Evolutionary conservation across 2,888 invertebrate species (phyloP), one percentile per base, ranked within the genome.

Genomic region (Syritta pipiens): DNA sequence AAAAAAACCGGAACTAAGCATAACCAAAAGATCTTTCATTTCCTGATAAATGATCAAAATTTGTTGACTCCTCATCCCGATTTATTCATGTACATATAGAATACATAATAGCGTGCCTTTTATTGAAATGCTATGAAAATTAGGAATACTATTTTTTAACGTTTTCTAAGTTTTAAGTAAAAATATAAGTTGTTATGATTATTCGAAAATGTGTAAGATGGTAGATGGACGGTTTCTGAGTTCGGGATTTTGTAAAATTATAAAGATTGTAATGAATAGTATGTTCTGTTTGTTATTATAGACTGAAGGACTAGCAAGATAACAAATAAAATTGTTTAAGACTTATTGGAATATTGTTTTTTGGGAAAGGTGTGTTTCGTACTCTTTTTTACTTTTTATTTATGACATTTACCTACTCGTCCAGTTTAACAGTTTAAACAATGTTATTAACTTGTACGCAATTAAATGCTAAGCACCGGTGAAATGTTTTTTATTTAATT

Each of bases 271-370:
- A 40, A 59, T 51, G 57, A 37, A 53, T 63, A 51, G 24, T 75
- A 22, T 72, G 30, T 32, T 55, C 42, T 67, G 51, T 71, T 59
- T 77, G 65, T 65, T 65, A 32, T 67, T 59, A 68, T 71, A 71
- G 77, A 77, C 77, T 77, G 77, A 77, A 77, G 59, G 72, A 60
- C 57, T 55, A 32, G 44, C 59, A 71, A 28, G 26, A 53, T 65
- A 62, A 28, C 24, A 40, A 37, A 57, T 51, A 46, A 30, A 48
- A 42, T 40, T 20, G 48, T 35, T 37, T 44, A 32, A 44, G 7
- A 30, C 3, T 12, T 10, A 6, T 9, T 71, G 20, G 10, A 10
- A 19, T 26, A 3, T 42, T 3, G 7, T 30, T 42, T 19, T 20
- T 44, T 35, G 19, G 17, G n/a, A 9, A 9, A 4, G n/a, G 28